Percentiles rank a stretch among this genome's conserved stretches.
These are phyloP conservation scores for Saguinus imperator DNA, from an alignment of 2,113 vertebrate genomes.

Conservation along the genomic window DNA sequence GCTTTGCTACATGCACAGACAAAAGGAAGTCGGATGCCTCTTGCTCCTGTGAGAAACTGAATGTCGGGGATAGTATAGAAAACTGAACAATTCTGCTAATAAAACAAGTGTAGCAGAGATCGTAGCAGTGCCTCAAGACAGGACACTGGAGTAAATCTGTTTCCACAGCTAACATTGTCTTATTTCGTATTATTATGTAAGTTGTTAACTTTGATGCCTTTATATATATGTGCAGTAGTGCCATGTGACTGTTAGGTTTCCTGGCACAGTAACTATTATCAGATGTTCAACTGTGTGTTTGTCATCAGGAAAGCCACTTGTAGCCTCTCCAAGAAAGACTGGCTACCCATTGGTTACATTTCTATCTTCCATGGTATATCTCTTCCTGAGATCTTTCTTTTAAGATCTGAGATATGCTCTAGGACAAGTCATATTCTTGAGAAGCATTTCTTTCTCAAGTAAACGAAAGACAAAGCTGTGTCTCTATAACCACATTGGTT, in stretches of 20 bases:
- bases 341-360: background rate
- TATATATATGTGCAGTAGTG: background rate
- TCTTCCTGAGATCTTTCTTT: background rate
- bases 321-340: background rate
- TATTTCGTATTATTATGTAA: slow-evolving; percentile 37
- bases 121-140: background rate
- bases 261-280: background rate
- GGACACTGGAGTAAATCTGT: background rate
- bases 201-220: slow-evolving; percentile 47
- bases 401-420: background rate
- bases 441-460: background rate
- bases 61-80: background rate
- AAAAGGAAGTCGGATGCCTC: background rate
- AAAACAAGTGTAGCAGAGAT: background rate
- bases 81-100: background rate
- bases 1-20: background rate
- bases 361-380: slow-evolving; percentile 21
- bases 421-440: background rate
- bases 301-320: background rate
- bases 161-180: background rate
- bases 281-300: background rate
- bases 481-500: background rate
- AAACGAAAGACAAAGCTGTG: background rate
- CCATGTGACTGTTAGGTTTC: background rate
- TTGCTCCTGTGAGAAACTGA: background rate